Evolutionary conservation across 2,113 vertebrate species (phyloP).

Genomic region (Podocnemis expansa): DNA sequence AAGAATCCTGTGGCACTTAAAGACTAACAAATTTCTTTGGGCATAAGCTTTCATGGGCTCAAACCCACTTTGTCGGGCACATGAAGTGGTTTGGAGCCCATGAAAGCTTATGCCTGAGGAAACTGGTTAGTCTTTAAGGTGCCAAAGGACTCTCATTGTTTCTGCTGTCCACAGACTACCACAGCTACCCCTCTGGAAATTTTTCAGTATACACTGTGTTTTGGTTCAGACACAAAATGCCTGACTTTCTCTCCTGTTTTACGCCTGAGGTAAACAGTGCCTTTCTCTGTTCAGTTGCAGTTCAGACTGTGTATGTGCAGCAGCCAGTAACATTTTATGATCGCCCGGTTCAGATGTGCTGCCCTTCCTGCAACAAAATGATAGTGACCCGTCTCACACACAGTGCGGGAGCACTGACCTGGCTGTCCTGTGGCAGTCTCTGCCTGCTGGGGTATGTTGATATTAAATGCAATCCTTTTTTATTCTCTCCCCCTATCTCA

Average conservation of each 20-base stretch:
- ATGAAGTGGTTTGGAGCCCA: no score
- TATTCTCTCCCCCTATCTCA: background rate
- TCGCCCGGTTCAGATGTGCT: constrained; percentile 82
- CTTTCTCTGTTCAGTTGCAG: constrained; percentile 57
- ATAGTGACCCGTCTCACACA: constrained; percentile 80
- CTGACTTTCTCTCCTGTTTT: background rate
- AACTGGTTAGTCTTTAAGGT: no score
- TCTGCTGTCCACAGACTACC: no score
- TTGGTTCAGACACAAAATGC: background rate
- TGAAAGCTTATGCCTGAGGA: no score
- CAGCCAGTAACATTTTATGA: constrained; percentile 73
- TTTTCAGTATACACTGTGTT: no score
- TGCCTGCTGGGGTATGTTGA: constrained; percentile 83
- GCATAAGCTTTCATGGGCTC: no score
- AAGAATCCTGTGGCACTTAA: no score
- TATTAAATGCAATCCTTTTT: background rate
- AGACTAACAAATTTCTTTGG: no score
- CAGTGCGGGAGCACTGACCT: constrained; percentile 82
- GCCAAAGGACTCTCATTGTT: no score
- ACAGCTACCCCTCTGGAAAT: no score
- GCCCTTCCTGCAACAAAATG: constrained; percentile 81
- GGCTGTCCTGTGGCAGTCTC: constrained; percentile 87
- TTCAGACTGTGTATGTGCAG: constrained; percentile 86
- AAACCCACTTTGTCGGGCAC: no score
- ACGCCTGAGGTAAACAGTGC: background rate